Evolutionary conservation across 2,888 invertebrate species (phyloP), one percentile per base, ranked within the genome.

Genomic region (Stramonita haemastoma): DNA sequence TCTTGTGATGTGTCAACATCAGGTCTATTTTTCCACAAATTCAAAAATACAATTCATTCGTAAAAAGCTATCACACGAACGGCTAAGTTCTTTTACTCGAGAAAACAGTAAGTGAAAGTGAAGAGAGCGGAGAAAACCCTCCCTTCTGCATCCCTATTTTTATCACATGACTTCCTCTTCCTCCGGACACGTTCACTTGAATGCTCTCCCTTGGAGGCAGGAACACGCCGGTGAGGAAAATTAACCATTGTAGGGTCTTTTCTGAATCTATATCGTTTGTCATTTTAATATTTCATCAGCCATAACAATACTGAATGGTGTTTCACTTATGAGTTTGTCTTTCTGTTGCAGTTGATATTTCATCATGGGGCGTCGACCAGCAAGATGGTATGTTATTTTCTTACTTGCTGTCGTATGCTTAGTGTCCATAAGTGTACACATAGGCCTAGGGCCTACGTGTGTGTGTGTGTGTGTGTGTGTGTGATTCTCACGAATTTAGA

Each of bases 361-460:
- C 70, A 90, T 15, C 46, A 90, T 91, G 91, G 91, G 91, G n/a
- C 90, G 91, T 81, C 90, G 90, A 87, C 90, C 6, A 26, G n/a
- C 73, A n/a, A 4, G 5, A n/a, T 73, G 73, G 26, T 26, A n/a
- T 8, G 26, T 26, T 73, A n/a, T 73, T 26, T 73, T 26, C n/a
- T 26, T 73, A n/a, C 0, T 8, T 73, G 73, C 11, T 22, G 22
- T 22, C 11, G 73, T 73, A n/a, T n/a, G 73, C n/a, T 22, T 22
- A 8, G 29, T n/a, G 29, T 73, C 2, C n/a, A n/a, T 70, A 22
- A 26, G 70, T 73, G 73, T 29, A 13, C 29, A 11, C 13, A 11
- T n/a, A 26, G 2, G 66, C 13, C 6, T 46, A 46, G 46, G 2
- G 46, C 8, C 2, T 46, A 46, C 46, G 6, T 46, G 46, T 46